Conservation (phyloP, 2,888 invertebrate species). For the Spicauda simplicius region DNA sequence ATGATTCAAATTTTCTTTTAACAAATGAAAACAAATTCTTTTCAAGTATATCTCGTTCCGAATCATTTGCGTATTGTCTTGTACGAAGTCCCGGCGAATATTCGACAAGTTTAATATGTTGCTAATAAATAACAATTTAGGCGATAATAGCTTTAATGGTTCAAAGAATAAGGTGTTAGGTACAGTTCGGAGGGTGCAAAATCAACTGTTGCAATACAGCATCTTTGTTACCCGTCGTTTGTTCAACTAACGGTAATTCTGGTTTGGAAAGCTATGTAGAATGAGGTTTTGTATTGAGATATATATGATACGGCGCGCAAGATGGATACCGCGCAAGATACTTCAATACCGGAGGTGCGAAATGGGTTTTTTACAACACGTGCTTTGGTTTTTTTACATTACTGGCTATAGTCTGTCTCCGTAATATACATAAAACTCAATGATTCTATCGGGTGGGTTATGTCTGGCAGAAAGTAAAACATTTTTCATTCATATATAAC, state of each 20-base stretch:
- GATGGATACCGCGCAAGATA: conserved; percentile 11
- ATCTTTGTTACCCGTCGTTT: conserved; percentile 64
- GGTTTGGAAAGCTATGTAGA: conserved; percentile 57
- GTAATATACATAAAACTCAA: not conserved
- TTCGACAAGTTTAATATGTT: conserved; percentile 35
- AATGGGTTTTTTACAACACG: not conserved
- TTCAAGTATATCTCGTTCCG: conserved; percentile 41
- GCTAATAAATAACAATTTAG: not conserved
- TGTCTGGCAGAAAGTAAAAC: too few species aligned
- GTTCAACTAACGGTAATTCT: conserved; percentile 70
- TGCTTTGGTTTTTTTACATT: not conserved
- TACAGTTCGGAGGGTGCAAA: not conserved
- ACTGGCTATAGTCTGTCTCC: not conserved
- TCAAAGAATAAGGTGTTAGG: conserved; percentile 31
- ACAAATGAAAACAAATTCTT: conserved; percentile 39
- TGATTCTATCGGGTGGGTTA: too few species aligned
- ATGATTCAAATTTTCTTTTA: conserved; percentile 31
- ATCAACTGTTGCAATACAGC: conserved; percentile 47
- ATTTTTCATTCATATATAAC: not conserved
- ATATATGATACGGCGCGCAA: conserved; percentile 8
- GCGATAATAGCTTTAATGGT: conserved; percentile 38
- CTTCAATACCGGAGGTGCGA: conserved; percentile 18
- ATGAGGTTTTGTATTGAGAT: conserved; percentile 36
- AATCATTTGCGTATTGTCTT: conserved; percentile 50
- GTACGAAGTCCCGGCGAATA: conserved; percentile 40